Conservation (phyloP, 2,888 invertebrate species). For the Phyto melanocephala region DNA sequence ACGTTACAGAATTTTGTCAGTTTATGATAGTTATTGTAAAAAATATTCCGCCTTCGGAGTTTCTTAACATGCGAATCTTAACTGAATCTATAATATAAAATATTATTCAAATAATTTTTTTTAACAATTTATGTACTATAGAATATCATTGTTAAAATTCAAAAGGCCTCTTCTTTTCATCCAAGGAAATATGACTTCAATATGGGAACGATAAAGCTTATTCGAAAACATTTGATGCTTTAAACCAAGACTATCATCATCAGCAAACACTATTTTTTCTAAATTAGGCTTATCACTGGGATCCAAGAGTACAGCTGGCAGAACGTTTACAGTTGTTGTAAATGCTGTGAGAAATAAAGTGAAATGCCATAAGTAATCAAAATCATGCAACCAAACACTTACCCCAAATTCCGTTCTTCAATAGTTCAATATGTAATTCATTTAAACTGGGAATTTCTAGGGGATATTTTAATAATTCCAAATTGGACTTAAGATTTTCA, state of each 20-base stretch:
- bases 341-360: slow-evolving; percentile 27
- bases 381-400: slow-evolving; percentile 3
- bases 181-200: slow-evolving; percentile 73
- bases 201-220: slow-evolving; percentile 72
- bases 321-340: slow-evolving; percentile 65
- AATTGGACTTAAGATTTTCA: slow-evolving; percentile 69
- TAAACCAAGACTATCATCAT: slow-evolving; percentile 68
- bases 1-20: no score
- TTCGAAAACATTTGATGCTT: slow-evolving; percentile 70
- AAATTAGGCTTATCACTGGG: slow-evolving; percentile 70
- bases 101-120: no score
- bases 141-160: slow-evolving; percentile 54
- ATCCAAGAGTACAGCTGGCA: slow-evolving; percentile 71
- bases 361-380: not conserved
- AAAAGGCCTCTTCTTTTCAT: slow-evolving; percentile 71
- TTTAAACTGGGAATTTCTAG: slow-evolving; percentile 71
- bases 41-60: no score
- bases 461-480: slow-evolving; percentile 71
- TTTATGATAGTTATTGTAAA: no score
- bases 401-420: slow-evolving; percentile 73
- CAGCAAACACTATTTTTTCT: slow-evolving; percentile 70
- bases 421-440: slow-evolving; percentile 70
- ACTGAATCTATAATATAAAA: no score
- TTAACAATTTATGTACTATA: no score
- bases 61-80: no score